These are phyloP conservation scores for Ara ararauna DNA, from an alignment of 2,797 vertebrate genomes.

Conservation along the genomic window DNA sequence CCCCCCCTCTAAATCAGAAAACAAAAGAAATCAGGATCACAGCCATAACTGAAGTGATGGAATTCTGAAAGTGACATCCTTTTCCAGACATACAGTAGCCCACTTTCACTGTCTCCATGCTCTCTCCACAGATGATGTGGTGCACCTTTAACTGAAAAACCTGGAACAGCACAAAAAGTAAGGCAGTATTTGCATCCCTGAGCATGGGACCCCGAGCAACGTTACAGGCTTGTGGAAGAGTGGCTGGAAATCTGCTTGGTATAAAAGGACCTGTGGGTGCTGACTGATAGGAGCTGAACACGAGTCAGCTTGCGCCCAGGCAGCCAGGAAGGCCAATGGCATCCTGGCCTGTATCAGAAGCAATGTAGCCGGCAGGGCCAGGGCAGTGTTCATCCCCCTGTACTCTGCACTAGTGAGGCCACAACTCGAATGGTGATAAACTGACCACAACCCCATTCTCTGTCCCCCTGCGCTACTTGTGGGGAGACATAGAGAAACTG, in stretches of 20 bases:
- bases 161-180: not conserved
- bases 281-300: not conserved
- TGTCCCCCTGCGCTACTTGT: rapidly evolving
- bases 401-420: not conserved
- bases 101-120: not conserved
- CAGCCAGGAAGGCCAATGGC: not conserved
- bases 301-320: not conserved
- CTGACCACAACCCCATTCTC: not conserved
- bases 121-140: not conserved
- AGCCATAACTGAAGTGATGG: not conserved
- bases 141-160: not conserved
- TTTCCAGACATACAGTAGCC: not conserved
- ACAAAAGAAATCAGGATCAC: not conserved
- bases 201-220: not conserved
- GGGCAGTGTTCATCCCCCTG: not conserved
- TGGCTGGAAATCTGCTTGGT: not conserved
- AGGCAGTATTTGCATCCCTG: not conserved
- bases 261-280: not conserved
- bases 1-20: not conserved
- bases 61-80: not conserved
- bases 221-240: not conserved
- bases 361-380: not conserved
- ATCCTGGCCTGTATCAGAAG: not conserved
- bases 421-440: not conserved
- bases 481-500: not conserved